A percentile compares a stretch with the other conserved stretches of the same genome.
These are phyloP conservation scores for Nowickia ferox DNA, from an alignment of 2,888 invertebrate species.

Conservation along the genomic window DNA sequence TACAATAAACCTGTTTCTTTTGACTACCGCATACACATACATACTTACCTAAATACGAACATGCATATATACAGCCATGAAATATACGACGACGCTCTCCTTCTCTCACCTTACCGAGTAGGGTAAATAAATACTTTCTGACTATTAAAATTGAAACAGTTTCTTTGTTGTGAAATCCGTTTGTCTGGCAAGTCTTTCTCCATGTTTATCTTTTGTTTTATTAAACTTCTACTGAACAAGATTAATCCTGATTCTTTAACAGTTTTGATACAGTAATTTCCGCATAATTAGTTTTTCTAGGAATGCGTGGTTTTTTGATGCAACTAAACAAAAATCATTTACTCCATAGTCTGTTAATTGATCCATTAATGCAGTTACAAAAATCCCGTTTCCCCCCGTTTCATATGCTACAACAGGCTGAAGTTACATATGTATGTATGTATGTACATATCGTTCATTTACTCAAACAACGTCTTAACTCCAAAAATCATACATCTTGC, in stretches of 20 bases:
- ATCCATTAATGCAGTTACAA: not conserved
- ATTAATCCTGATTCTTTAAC: constrained; percentile 54
- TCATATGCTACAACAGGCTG: too few relatives aligned
- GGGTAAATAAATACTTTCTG: constrained; percentile 7
- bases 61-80: not conserved
- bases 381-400: too few relatives aligned
- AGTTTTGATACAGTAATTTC: constrained; percentile 26
- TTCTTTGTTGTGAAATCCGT: constrained; percentile 49
- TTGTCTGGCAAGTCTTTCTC: constrained; percentile 17
- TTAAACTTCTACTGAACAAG: constrained; percentile 48
- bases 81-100: not conserved
- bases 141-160: constrained; percentile 44
- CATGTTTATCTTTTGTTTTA: constrained; percentile 38
- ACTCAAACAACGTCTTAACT: too few relatives aligned
- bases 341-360: not conserved
- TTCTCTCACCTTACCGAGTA: constrained; percentile 19
- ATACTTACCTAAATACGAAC: too few relatives aligned
- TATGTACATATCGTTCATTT: too few relatives aligned
- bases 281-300: not conserved
- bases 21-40: not conserved
- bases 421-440: too few relatives aligned
- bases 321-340: too few relatives aligned
- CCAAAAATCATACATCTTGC: too few relatives aligned
- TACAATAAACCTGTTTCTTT: constrained; percentile 62
- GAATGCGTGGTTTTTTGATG: too few relatives aligned